Evolutionary conservation across 2,888 invertebrate species (phyloP).

Genomic region (Pseudococcus jackbeardsleyi): DNA sequence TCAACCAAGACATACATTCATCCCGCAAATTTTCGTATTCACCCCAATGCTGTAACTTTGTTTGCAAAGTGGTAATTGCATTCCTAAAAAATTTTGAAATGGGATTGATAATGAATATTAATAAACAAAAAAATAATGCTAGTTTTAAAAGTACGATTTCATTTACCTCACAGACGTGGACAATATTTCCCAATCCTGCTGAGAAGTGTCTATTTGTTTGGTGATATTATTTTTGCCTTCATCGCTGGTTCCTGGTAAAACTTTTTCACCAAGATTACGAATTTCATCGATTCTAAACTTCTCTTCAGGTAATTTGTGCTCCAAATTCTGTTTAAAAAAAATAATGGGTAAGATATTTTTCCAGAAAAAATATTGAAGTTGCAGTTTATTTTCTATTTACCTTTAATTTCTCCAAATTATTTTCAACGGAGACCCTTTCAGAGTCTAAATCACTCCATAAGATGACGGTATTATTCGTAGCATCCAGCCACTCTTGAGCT

Average conservation of each 20-base stretch:
- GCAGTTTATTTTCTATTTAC: constrained; percentile 67
- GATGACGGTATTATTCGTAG: constrained; percentile 84
- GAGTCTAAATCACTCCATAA: constrained; percentile 87
- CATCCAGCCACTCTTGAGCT: constrained; percentile 88
- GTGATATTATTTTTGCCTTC: constrained; percentile 87
- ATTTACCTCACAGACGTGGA: constrained; percentile 78
- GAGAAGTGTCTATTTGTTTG: constrained; percentile 87
- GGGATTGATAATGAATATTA: neutral
- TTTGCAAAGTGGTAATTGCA: constrained; percentile 81
- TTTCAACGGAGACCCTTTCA: constrained; percentile 86
- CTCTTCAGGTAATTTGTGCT: constrained; percentile 86
- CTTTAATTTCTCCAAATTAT: constrained; percentile 87
- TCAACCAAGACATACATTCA: constrained; percentile 87
- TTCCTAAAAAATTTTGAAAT: constrained; percentile 42
- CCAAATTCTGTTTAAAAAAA: constrained; percentile 74
- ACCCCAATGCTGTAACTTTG: constrained; percentile 89
- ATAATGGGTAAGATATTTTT: constrained; percentile 44
- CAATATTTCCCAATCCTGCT: constrained; percentile 91
- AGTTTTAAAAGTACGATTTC: neutral
- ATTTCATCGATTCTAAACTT: constrained; percentile 86
- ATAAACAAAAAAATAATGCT: neutral
- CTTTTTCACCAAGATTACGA: constrained; percentile 87
- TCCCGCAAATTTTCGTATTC: constrained; percentile 91
- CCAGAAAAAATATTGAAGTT: neutral
- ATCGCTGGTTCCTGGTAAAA: constrained; percentile 87